A percentile compares a stretch with the other conserved stretches of the same genome.
phyloP scores from a whole-genome alignment of 2,113 vertebrate genomes.

The Pithys albifrons region DNA sequence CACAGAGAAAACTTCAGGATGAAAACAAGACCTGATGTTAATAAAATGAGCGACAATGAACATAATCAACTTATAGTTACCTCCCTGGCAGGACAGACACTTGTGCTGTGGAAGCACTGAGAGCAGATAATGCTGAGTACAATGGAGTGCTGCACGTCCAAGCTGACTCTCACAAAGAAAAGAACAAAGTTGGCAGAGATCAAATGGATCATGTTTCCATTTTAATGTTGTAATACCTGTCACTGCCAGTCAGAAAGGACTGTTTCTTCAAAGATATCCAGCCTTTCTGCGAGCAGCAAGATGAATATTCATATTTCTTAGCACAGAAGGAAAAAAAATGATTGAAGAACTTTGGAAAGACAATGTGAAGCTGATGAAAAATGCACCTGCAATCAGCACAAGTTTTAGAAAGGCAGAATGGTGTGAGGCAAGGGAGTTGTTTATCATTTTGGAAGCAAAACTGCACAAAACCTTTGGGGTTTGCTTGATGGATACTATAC shows the following conservation, averaged over 20 bases:
- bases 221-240: conserved; percentile 50
- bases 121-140: not conserved
- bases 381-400: not conserved
- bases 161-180: not conserved
- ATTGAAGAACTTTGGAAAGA: conserved; percentile 53
- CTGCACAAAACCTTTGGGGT: conserved; percentile 55
- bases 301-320: conserved; percentile 56
- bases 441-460: conserved; percentile 40
- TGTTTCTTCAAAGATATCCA: conserved; percentile 46
- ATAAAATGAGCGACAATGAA: not conserved
- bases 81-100: not conserved
- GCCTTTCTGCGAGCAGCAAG: not conserved
- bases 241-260: conserved; percentile 24
- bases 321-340: not conserved
- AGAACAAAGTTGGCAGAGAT: conserved; percentile 61
- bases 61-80: not conserved
- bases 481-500: conserved; percentile 55
- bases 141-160: not conserved
- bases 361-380: conserved; percentile 48
- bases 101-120: not conserved
- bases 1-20: not conserved
- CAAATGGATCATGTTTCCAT: conserved; percentile 40
- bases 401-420: conserved; percentile 34
- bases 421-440: conserved; percentile 30
- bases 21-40: not conserved